These are phyloP conservation scores for Galeopsomyia nigrocyanea DNA, from an alignment of 2,888 invertebrate species.

Conservation along the genomic window DNA sequence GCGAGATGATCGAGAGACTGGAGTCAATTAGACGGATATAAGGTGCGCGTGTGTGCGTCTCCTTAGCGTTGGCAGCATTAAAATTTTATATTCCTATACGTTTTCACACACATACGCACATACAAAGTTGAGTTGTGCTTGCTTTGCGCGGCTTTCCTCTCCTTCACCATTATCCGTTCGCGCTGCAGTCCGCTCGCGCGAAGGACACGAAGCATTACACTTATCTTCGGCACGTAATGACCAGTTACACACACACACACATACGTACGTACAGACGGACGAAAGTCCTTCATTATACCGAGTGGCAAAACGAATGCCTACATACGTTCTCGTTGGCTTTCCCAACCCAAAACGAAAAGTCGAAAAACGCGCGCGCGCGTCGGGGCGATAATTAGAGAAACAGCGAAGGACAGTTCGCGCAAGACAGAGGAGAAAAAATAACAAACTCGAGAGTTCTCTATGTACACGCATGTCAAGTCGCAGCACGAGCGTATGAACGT, in stretches of 20 bases:
- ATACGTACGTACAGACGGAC: neutral
- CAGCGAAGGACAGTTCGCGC: too few relatives aligned
- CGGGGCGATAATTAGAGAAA: neutral
- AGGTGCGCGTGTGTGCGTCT: too few relatives aligned
- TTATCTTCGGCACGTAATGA: slow-evolving; percentile 17
- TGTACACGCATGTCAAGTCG: slow-evolving; percentile 29
- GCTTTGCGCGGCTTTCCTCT: neutral
- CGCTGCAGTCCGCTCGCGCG: slow-evolving; percentile 4
- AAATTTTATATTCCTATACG: too few relatives aligned
- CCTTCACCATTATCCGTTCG: slow-evolving; percentile 7
- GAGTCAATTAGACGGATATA: too few relatives aligned
- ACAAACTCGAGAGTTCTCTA: neutral
- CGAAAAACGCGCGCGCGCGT: neutral
- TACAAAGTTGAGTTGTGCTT: too few relatives aligned
- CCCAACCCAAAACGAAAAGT: neutral
- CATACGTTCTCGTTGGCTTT: neutral
- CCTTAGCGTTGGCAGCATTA: too few relatives aligned
- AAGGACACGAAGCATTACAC: slow-evolving; percentile 27
- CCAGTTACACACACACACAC: slow-evolving; percentile 13
- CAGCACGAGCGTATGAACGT: neutral
- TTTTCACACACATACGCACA: too few relatives aligned
- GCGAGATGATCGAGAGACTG: too few relatives aligned
- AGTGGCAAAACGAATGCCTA: neutral
- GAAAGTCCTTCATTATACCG: slow-evolving; percentile 26
- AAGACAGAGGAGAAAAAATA: slow-evolving; percentile 6